Evolutionary conservation across 2,888 invertebrate genomes (phyloP), one percentile per base, ranked within the genome.

Genomic region (Ornithoptera priamus): DNA sequence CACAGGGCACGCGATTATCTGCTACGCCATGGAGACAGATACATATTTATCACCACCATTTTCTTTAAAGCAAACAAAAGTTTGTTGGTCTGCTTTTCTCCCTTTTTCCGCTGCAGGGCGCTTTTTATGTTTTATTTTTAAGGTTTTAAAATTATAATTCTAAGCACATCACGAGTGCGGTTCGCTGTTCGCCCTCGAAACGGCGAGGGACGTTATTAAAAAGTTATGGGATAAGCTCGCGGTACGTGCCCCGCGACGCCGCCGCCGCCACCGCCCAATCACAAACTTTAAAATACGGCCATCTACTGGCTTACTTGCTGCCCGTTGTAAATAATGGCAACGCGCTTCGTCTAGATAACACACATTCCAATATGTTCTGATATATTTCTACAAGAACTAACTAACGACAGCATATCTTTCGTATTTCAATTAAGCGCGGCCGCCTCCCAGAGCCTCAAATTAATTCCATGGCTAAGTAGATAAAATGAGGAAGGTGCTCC

Each of bases 391-490:
- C 22, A 60, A 65, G 46, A 50, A 20, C 30, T 56, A 68, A 66
- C 76, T 73, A 78, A 80, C 77, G 82, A 84, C 80, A 82, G 81
- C 85, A 86, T 83, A 86, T 87, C 86, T 85, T 80, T 81, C 82
- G 81, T 83, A 80, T 82, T 88, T 85, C 86, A 88, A 89, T 89
- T 88, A 89, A 86, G 81, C 81, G 81, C 81, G 78, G 80, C 81
- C 80, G 81, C 80, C 81, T 83, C 83, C 84, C 82, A 81, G 77
- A 77, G 82, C 82, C 80, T 78, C 83, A 88, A 91, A 90, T 92
- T 90, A 91, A 90, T 91, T 90, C 87, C 81, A 79, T 83, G 81
- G 83, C 87, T 90, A 91, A 91, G 90, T 91, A 89, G 90, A 91
- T 92, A 92, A 92, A 88, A 88, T 87, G 88, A 87, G 86, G 80